Conservation (phyloP, 2,113 vertebrate genomes). For the Gulo gulo region DNA sequence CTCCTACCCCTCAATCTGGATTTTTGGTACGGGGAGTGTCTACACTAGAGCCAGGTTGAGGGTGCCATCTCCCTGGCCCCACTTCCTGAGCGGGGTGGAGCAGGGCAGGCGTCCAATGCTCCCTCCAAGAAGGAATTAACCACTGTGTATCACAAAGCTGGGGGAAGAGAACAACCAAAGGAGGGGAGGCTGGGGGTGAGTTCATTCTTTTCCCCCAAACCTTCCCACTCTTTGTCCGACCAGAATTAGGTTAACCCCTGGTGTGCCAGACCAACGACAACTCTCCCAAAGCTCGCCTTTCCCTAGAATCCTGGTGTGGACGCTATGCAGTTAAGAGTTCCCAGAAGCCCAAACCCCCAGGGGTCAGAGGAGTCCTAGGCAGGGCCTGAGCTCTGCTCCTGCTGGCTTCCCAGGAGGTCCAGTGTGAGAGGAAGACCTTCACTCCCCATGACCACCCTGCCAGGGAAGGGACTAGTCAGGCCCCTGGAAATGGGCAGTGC, state of each 20-base stretch:
- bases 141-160: neutral
- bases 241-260: slow-evolving; percentile 46
- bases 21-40: neutral
- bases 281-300: neutral
- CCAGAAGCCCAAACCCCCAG: neutral
- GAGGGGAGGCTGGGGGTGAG: neutral
- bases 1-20: neutral
- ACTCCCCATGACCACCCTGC: neutral
- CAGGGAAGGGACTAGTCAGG: neutral
- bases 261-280: neutral
- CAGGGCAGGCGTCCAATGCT: neutral
- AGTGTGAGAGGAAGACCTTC: neutral
- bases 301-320: neutral
- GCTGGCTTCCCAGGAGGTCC: neutral
- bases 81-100: neutral
- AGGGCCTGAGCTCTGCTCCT: neutral
- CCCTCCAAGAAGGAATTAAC: neutral
- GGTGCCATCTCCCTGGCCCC: neutral
- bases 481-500: neutral
- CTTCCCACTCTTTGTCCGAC: slow-evolving; percentile 44
- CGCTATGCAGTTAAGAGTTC: neutral
- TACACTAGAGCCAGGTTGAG: slow-evolving; percentile 1
- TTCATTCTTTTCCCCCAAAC: neutral
- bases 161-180: slow-evolving; percentile 9
- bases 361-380: neutral